Evolutionary conservation across 1,140 invertebrate species (phyloP).

Genomic region (Drosophila tropicalis): DNA sequence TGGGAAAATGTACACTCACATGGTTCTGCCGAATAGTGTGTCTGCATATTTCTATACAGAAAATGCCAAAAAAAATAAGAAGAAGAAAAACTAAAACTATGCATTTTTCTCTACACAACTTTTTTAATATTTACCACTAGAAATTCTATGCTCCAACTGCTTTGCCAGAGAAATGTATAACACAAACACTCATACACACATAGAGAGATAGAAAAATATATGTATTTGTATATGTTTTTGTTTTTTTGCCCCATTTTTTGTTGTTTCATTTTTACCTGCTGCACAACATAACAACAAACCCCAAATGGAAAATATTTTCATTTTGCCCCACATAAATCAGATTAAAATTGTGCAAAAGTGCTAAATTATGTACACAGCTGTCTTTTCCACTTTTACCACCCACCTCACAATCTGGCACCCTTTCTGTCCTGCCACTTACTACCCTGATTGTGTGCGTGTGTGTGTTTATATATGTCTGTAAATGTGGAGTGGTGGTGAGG

Average conservation of each 20-base stretch:
- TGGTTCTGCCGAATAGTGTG: no score
- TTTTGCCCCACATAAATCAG: conserved; percentile 24
- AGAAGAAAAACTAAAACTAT: no score
- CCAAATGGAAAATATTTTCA: conserved; percentile 21
- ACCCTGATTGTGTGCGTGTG: conserved; percentile 11
- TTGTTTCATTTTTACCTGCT: conserved; percentile 4
- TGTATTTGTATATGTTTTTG: background rate
- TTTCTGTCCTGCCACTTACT: conserved; percentile 1
- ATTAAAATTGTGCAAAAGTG: conserved; percentile 24
- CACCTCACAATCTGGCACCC: conserved; percentile 28
- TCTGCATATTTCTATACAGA: background rate
- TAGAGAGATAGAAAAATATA: background rate
- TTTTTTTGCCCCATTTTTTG: background rate
- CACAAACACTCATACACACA: background rate
- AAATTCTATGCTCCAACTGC: background rate
- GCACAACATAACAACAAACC: conserved; percentile 14
- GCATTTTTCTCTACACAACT: background rate
- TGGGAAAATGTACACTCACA: background rate
- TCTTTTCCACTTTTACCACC: conserved; percentile 7
- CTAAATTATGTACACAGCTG: conserved; percentile 25
- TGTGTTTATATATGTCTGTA: no score
- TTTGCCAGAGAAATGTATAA: background rate
- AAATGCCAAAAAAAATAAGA: background rate
- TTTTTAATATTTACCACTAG: conserved; percentile 1
- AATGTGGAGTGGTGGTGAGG: background rate